Conservation (phyloP, 1,140 invertebrate species). For the Dryas iulia region DNA sequence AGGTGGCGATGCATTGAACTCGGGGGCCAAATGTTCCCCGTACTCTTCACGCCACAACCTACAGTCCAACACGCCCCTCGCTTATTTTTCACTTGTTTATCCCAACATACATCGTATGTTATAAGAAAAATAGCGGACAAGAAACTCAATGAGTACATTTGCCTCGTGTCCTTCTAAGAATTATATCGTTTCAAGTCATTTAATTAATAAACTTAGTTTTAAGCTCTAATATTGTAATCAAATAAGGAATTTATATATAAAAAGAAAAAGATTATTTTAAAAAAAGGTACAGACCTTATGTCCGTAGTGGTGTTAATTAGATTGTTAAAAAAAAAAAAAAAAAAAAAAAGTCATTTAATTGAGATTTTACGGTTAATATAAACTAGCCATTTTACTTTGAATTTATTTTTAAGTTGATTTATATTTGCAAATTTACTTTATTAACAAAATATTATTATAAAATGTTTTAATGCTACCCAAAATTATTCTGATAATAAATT, state of each 20-base stretch:
- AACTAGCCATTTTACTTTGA: neutral
- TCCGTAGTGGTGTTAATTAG: too few species aligned
- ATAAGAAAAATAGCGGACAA: conserved; percentile 47
- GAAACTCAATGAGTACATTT: conserved; percentile 52
- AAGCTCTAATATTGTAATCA: too few species aligned
- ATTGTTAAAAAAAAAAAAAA: too few species aligned
- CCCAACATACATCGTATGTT: conserved; percentile 33
- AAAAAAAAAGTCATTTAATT: neutral
- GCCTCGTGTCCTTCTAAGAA: conserved; percentile 44
- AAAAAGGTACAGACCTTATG: too few species aligned
- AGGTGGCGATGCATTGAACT: conserved; percentile 69
- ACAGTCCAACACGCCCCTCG: conserved; percentile 34
- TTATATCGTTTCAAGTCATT: neutral
- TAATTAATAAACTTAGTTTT: too few species aligned
- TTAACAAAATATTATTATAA: too few species aligned
- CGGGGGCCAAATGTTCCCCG: conserved; percentile 49
- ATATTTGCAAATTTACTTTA: too few species aligned
- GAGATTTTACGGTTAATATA: neutral
- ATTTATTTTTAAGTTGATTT: too few species aligned
- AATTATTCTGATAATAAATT: neutral
- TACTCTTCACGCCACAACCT: conserved; percentile 10
- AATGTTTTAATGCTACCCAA: too few species aligned
- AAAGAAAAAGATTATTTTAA: too few species aligned
- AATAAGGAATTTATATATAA: too few species aligned
- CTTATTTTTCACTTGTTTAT: conserved; percentile 40